Conservation (phyloP, 2,113 vertebrate species). For the Butorides virescens region DNA sequence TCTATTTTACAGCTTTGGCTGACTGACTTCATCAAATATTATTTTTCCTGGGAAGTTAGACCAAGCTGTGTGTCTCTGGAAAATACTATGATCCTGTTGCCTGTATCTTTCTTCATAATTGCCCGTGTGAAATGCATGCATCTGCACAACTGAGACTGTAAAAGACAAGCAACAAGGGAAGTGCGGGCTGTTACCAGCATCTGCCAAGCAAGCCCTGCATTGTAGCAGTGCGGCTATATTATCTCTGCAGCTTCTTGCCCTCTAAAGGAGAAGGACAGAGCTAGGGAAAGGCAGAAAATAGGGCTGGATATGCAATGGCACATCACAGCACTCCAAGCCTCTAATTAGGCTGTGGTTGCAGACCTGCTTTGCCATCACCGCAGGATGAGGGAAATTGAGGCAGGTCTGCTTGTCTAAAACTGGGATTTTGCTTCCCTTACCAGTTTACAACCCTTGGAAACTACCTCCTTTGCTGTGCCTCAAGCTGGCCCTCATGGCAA, state of each 20-base stretch:
- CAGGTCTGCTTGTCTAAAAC: background rate
- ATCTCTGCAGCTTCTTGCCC: background rate
- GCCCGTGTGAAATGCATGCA: background rate
- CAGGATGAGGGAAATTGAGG: background rate
- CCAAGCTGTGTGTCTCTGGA: background rate
- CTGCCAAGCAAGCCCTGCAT: background rate
- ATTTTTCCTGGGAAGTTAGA: background rate
- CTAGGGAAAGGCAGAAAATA: background rate
- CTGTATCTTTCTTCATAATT: background rate
- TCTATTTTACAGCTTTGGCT: background rate
- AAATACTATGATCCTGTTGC: background rate
- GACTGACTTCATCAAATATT: background rate
- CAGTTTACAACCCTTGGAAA: background rate
- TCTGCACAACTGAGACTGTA: background rate
- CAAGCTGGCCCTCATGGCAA: background rate
- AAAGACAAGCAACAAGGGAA: background rate
- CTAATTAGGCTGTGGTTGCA: rapidly evolving
- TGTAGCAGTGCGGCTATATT: rapidly evolving
- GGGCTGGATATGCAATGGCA: background rate
- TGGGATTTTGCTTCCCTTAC: background rate
- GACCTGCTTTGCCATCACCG: background rate
- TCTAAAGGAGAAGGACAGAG: background rate
- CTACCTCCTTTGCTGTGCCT: background rate
- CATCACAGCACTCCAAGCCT: rapidly evolving
- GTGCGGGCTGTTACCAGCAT: background rate